Conservation (phyloP, 1,140 invertebrate species). For the Drosophila athabasca region DNA sequence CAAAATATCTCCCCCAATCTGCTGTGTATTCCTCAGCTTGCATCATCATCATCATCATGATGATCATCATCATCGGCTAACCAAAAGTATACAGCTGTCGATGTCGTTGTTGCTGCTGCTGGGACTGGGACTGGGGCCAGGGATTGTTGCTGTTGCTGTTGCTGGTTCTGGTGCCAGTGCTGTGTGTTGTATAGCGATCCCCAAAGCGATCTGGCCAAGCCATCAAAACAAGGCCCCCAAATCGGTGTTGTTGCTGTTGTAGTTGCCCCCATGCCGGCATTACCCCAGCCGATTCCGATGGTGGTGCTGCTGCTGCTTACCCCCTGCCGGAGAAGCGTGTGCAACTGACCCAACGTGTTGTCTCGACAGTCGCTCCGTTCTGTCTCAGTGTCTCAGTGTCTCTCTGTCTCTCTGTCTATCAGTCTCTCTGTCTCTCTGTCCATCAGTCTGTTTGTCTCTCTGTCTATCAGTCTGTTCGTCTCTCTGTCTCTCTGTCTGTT, state of each 20-base stretch:
- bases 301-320: slow-evolving; percentile 36
- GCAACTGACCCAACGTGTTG: slow-evolving; percentile 77
- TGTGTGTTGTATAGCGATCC: slow-evolving; percentile 46
- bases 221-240: slow-evolving; percentile 79
- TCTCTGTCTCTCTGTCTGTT: slow-evolving; percentile 54
- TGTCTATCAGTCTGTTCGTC: slow-evolving; percentile 16
- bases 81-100: slow-evolving; percentile 43
- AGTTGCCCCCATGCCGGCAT: slow-evolving; percentile 64
- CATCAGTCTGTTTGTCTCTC: slow-evolving; percentile 26
- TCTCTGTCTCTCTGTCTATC: slow-evolving; percentile 29
- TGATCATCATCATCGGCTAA: slow-evolving; percentile 18
- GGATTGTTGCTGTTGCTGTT: not conserved
- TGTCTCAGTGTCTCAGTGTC: slow-evolving; percentile 49
- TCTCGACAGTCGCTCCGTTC: slow-evolving; percentile 29
- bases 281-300: slow-evolving; percentile 21
- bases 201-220: slow-evolving; percentile 61
- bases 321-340: slow-evolving; percentile 67
- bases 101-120: slow-evolving; percentile 23
- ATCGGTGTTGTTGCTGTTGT: slow-evolving; percentile 42
- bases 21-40: slow-evolving; percentile 37
- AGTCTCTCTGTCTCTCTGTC: slow-evolving; percentile 20
- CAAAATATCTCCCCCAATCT: slow-evolving; percentile 3
- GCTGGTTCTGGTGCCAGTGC: slow-evolving; percentile 12
- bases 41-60: slow-evolving; percentile 37
- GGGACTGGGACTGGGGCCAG: too few species aligned